phyloP scores from a whole-genome alignment of 2,113 vertebrate genomes.

The Sapayoa aenigma region DNA sequence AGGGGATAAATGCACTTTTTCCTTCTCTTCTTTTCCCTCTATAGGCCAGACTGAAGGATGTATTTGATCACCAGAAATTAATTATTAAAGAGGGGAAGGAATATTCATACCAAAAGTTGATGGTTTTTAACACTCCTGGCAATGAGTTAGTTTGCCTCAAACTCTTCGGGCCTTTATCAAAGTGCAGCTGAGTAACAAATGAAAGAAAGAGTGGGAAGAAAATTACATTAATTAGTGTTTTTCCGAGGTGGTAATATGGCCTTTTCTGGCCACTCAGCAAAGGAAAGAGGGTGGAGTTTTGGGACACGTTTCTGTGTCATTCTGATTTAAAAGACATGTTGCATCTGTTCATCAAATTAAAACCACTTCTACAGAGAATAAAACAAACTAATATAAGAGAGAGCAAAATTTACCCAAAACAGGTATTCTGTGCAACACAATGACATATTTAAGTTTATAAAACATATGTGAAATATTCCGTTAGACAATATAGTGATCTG shows the following conservation, averaged over 20 bases:
- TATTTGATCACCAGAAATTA: not conserved
- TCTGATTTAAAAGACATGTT: not conserved
- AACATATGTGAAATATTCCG: not conserved
- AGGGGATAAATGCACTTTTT: not conserved
- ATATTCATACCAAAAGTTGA: not conserved
- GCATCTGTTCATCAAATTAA: not conserved
- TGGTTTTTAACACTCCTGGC: not conserved
- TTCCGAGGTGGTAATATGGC: not conserved
- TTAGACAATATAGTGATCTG: not conserved
- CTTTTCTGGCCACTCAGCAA: not conserved
- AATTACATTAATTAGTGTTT: fast-evolving
- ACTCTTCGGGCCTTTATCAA: not conserved
- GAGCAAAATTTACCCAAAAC: not conserved
- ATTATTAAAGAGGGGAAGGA: not conserved
- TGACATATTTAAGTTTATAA: not conserved
- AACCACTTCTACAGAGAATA: not conserved
- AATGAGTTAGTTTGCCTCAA: not conserved
- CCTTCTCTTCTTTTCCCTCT: not conserved
- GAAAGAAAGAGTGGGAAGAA: not conserved
- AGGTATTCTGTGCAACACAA: not conserved
- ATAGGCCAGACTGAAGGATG: not conserved
- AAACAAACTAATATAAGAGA: not conserved
- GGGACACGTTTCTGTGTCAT: not conserved
- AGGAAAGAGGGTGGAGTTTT: not conserved
- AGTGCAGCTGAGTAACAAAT: not conserved